Base-by-base conservation (phyloP, 2,888 invertebrate species). In the Pachydiplax longipennis region DNA sequence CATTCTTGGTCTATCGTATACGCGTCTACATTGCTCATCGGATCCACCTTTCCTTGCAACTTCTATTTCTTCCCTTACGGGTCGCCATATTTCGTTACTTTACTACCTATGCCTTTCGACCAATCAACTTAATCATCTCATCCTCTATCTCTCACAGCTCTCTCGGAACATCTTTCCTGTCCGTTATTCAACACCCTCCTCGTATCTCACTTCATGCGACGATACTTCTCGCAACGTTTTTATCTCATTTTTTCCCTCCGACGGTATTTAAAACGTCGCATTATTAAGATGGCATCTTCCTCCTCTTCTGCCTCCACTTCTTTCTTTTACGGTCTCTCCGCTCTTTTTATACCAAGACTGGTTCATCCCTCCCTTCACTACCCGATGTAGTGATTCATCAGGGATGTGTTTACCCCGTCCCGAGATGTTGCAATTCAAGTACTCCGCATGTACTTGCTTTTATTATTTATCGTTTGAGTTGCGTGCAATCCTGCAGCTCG, bases 161-260 rank as follows among this genome's bases (percentile, higher is more conserved):
- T 12, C 73, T 13, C 15, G 22, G 73, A 25, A 73, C 73, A 73
- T 73, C 73, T 73, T 73, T 73, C 31, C 73, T 73, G 73, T 73
- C 73, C 95, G 93, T 95, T 95, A 35, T 94, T 94, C 91, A 94
- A 94, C 90, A 96, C 93, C 5, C 94, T 94, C 92, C 94, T 94
- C 0, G 95, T 92, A 90, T 94, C 94, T 95, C 96, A 96, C 91
- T 94, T 94, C 53, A 31, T 73, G 73, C 73, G 0, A 94, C 93
- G 92, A 93, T 93, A 0, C 94, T 94, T 91, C 94, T 94, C 37
- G 91, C 92, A 90, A 92, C 93, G 91, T 94, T 93, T 48, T 93
- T 92, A n/a, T 92, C 92, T 90, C 91, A 80, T 92, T 94, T 94
- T 37, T 93, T 93, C 90, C 18, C 53, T 53, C 53, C 25, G 31